Evolutionary conservation across 2,797 vertebrate genomes (phyloP), one percentile per base, ranked within the genome.

Genomic region (Acanthornis magna): DNA sequence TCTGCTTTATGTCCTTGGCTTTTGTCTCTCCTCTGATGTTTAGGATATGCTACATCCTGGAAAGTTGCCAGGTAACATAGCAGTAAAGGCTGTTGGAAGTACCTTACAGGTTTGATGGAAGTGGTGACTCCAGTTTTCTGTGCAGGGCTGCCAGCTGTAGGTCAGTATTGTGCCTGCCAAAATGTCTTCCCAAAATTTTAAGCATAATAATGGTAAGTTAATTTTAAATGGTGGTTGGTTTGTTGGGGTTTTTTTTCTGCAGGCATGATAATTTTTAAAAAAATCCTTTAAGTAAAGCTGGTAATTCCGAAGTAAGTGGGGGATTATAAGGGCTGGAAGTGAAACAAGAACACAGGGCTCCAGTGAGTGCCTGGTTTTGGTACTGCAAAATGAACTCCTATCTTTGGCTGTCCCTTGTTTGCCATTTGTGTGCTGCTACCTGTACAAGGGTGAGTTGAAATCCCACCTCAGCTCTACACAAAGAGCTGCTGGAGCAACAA

Each of bases 281-380:
- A 32, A 45, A 5, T 13, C 11, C 25, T 63, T 25, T 60, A 60
- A 43, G 25, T 66, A 60, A 74, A 75, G 18, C 20, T 57, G 26
- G 5, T 60, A 29, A 77, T 83, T 87, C 22, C 21, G 10, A 50
- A 71, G 17, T 32, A 68, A 57, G 23, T 22, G 5, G 19, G 16
- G 15, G 7, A 18, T 88, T 68, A 7, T 45, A 53, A 61, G 19
- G 25, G 6, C 74, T 65, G 62, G 45, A 23, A 32, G 17, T 15
- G 51, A 81, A 21, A 22, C 16, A 23, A 5, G 4, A 27, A 16
- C 0, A 0, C 48, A 13, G 27, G 43, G 13, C 47, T 85, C 47
- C 22, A 7, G 1, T 1, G 15, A 5, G 22, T 3, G 3, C 48
- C 16, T 11, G 36, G 6, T 67, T 75, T 48, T 9, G 11, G 18